A percentile compares a stretch with the other conserved stretches of the same genome.
Conservation (phyloP, 2,888 invertebrate species). For the Pristionchus exspectatus region DNA sequence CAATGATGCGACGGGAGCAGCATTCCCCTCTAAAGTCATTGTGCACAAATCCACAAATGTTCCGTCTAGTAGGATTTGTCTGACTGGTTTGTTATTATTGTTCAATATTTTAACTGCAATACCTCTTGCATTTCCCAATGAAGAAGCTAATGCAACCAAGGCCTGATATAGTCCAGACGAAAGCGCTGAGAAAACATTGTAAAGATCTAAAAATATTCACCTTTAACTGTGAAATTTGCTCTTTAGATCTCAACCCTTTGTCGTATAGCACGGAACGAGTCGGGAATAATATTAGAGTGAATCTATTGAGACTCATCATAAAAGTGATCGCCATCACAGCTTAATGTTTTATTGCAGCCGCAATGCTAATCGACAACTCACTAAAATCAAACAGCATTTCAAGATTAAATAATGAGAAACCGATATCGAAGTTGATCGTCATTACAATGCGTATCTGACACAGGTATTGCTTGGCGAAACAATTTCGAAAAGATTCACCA, state of each 20-base stretch:
- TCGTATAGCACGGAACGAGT: background rate
- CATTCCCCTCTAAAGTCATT: background rate
- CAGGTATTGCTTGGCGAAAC: background rate
- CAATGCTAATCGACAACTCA: background rate
- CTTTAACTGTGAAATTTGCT: background rate
- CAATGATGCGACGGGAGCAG: too few relatives aligned
- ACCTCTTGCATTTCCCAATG: background rate
- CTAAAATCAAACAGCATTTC: background rate
- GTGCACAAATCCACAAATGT: background rate
- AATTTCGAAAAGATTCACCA: background rate
- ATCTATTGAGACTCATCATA: background rate
- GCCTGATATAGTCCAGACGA: background rate
- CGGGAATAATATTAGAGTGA: background rate
- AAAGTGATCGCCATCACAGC: background rate
- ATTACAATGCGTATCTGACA: background rate
- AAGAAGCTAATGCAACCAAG: background rate
- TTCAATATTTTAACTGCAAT: background rate
- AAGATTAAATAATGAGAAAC: background rate
- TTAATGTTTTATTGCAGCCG: background rate
- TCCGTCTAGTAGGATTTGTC: background rate
- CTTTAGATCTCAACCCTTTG: background rate
- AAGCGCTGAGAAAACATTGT: background rate
- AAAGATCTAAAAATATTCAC: background rate
- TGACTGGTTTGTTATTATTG: background rate
- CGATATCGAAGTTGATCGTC: background rate